These are phyloP conservation scores for Trileptium ribeirensis DNA, from an alignment of 2,888 invertebrate species.

Conservation along the genomic window DNA sequence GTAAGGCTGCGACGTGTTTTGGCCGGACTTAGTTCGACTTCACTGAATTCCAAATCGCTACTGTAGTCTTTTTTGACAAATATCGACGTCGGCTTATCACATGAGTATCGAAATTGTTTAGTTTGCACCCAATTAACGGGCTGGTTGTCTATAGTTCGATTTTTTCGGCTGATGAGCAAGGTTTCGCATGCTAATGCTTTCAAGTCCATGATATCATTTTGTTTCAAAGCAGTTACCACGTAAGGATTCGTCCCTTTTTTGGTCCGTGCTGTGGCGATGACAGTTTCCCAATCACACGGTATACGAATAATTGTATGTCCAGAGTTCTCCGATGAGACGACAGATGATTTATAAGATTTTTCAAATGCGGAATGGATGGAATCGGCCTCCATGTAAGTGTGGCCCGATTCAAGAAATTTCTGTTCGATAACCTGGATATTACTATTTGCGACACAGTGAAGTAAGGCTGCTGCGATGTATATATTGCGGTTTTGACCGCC, in stretches of 20 bases:
- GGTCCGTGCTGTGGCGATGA: neutral
- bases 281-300: neutral
- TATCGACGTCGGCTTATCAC: neutral
- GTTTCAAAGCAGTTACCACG: neutral
- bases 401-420: constrained; percentile 13
- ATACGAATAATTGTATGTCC: neutral
- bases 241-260: neutral
- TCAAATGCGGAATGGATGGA: neutral
- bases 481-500: constrained; percentile 1
- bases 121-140: neutral
- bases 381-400: constrained; percentile 18
- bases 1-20: neutral
- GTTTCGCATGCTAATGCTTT: neutral
- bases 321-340: neutral
- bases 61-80: neutral
- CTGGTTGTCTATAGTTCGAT: neutral
- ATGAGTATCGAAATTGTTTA: neutral
- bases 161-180: neutral
- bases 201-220: neutral
- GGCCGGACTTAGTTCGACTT: neutral
- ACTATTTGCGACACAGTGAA: neutral
- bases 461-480: neutral
- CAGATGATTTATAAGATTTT: neutral
- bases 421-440: neutral
- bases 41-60: neutral